These are phyloP conservation scores for Apostichopus japonicus DNA, from an alignment of 35 echinoderm and acorn worm genomes.

Conservation along the genomic window DNA sequence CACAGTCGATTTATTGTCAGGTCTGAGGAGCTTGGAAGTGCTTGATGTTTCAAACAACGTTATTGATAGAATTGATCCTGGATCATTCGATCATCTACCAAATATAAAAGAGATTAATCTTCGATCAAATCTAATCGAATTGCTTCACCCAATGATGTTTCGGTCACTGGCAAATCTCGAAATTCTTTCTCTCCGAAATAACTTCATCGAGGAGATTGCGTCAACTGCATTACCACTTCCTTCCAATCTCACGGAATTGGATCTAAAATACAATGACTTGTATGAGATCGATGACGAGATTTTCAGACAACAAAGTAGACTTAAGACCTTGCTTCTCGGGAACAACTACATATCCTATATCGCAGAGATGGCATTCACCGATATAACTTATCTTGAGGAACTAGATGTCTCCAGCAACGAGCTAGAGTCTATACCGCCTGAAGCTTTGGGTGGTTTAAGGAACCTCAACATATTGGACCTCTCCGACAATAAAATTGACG, in stretches of 20 bases:
- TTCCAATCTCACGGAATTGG: background rate
- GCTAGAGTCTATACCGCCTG: constrained; percentile 27
- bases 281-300: constrained; percentile 20
- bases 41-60: constrained; percentile 39
- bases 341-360: constrained; percentile 32
- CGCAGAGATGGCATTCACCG: constrained; percentile 24
- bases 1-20: background rate
- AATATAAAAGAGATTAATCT: constrained; percentile 1
- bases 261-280: constrained; percentile 9
- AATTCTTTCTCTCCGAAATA: background rate
- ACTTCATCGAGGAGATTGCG: background rate
- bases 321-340: constrained; percentile 13
- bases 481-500: constrained; percentile 39
- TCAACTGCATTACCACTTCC: constrained; percentile 10
- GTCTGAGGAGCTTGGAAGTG: background rate
- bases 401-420: constrained; percentile 23
- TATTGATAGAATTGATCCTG: constrained; percentile 9
- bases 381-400: background rate
- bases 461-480: constrained; percentile 8
- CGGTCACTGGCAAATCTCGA: constrained; percentile 3
- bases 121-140: background rate
- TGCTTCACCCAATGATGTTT: constrained; percentile 28
- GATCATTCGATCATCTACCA: background rate
- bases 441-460: constrained; percentile 27
- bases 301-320: background rate